Evolutionary conservation across 2,797 vertebrate genomes (phyloP).

Genomic region (Melanotaenia boesemani): DNA sequence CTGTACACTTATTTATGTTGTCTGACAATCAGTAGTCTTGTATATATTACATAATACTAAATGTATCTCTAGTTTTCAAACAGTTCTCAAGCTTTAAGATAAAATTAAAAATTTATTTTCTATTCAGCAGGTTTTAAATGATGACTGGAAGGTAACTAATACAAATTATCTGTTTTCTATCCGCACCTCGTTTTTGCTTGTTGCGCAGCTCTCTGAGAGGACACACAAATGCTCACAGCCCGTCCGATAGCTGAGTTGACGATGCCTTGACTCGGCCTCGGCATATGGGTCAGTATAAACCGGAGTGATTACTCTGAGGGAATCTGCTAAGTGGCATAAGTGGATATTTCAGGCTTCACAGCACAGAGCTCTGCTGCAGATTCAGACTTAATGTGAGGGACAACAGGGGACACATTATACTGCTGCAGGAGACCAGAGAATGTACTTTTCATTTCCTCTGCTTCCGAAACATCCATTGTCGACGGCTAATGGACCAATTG

Average conservation of each 20-base stretch:
- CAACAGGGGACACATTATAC: constrained; percentile 57
- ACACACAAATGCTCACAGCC: constrained; percentile 74
- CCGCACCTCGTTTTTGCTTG: no score
- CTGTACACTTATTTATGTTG: constrained; percentile 1
- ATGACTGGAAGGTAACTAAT: not conserved
- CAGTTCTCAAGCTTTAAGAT: constrained; percentile 10
- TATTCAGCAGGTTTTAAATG: not conserved
- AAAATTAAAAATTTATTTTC: not conserved
- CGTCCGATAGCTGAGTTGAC: constrained; percentile 51
- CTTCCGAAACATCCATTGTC: constrained; percentile 51
- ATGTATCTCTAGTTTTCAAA: constrained; percentile 33
- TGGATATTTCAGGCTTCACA: constrained; percentile 69
- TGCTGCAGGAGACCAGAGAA: constrained; percentile 49
- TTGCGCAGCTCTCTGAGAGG: constrained; percentile 27
- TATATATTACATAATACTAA: constrained; percentile 26
- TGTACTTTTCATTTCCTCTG: constrained; percentile 50
- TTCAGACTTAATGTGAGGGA: constrained; percentile 57
- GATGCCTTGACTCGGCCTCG: constrained; percentile 56
- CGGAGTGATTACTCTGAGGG: constrained; percentile 67
- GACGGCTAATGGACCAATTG: constrained; percentile 58
- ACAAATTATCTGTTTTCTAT: not conserved
- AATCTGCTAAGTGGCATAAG: constrained; percentile 70
- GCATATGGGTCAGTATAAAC: constrained; percentile 63
- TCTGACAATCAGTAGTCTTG: constrained; percentile 20
- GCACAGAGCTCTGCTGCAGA: constrained; percentile 60